Evolutionary conservation across 2,888 invertebrate genomes (phyloP).

Genomic region (Melanchra persicariae): DNA sequence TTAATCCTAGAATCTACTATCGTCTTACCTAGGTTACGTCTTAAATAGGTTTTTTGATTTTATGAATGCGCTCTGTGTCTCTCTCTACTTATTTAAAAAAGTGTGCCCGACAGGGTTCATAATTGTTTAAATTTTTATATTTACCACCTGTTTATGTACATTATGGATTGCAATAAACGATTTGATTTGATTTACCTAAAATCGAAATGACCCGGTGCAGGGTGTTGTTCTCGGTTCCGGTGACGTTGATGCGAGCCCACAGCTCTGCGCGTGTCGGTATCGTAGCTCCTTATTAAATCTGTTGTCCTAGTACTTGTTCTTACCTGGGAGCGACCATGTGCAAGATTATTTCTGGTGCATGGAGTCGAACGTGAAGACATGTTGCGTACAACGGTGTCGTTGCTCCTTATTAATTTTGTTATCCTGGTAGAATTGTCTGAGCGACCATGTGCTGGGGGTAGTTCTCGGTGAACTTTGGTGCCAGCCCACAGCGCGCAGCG

Average conservation of each 20-base stretch:
- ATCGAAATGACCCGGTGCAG: too few species aligned
- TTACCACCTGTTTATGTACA: too few species aligned
- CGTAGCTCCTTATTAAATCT: conserved; percentile 77
- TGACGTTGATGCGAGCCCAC: conserved; percentile 94
- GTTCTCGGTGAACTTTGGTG: conserved; percentile 95
- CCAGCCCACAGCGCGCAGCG: conserved; percentile 96
- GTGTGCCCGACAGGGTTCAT: too few species aligned
- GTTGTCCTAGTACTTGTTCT: conserved; percentile 21
- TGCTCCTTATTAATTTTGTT: conserved; percentile 63
- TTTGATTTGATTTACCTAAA: too few species aligned
- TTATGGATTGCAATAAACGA: too few species aligned
- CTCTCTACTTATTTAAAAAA: too few species aligned
- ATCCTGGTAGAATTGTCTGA: conserved; percentile 78
- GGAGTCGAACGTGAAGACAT: conserved; percentile 94
- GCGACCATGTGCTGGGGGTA: conserved; percentile 94
- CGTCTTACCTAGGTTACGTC: conserved; percentile 92
- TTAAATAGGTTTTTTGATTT: too few species aligned
- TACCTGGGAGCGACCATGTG: conserved; percentile 94
- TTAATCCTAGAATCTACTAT: not conserved
- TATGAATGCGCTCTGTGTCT: too few species aligned
- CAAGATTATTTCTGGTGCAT: conserved; percentile 93
- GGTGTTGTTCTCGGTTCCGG: conserved; percentile 92
- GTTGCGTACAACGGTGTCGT: conserved; percentile 91
- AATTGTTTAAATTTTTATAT: too few species aligned
- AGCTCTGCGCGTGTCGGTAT: conserved; percentile 92